Base-by-base conservation (phyloP, 2,888 invertebrate species). In the Tigriopus californicus region DNA sequence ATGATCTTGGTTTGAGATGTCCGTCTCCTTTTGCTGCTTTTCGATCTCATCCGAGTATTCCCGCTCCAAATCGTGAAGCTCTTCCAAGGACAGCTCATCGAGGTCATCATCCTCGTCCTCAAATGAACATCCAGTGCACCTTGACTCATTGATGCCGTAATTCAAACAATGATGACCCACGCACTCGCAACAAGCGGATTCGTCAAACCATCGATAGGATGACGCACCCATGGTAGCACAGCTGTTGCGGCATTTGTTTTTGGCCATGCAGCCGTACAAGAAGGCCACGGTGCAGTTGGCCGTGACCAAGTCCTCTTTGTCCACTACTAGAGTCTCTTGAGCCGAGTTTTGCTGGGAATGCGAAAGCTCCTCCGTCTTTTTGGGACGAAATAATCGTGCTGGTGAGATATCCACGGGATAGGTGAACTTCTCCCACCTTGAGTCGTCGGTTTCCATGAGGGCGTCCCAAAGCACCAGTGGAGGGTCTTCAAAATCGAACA, bases 281-380 rank as follows among this genome's bases (percentile, higher is more conserved):
- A 83, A 92, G 1, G 87, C 85, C 8, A 91, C 90, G 0, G 90
- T 90, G 71, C 92, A 92, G 74, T 92, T 92, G 11, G 85, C 76
- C 1, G 82, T 84, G 24, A 69, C 66, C 6, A 68, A 64, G 49
- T 72, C 69, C 61, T 69, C 70, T 20, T 24, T 52, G 18, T 52
- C 52, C 41, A 33, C 33, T 8, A 33, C 33, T 33, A 33, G 8
- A 33, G 33, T 33, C 33, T 33, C 33, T 33, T 33, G 33, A 33
- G 33, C 33, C 8, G 33, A 33, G 8, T 33, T 33, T 3, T 5
- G 8, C 8, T 33, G 33, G 33, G 33, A 33, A 33, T 33, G 33
- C 33, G 33, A 33, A 8, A 33, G 33, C 8, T 33, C 33, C 33
- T 33, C 33, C 33, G 33, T 33, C 33, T 33, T 33, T 33, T 33